phyloP scores from a whole-genome alignment of 2,797 vertebrate species.

The Sebastes itinus region DNA sequence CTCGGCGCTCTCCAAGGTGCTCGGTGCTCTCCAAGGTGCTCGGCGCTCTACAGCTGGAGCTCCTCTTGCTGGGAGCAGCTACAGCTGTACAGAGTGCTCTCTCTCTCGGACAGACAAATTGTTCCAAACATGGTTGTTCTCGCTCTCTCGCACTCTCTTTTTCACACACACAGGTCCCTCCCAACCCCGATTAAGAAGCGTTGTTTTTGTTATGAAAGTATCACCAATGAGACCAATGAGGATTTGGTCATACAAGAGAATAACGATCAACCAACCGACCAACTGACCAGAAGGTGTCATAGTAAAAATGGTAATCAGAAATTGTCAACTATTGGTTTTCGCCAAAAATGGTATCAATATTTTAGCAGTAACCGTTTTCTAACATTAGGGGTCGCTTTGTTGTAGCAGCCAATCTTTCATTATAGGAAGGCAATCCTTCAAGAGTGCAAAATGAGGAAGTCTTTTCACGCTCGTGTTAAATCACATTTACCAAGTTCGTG shows the following conservation, averaged over 20 bases:
- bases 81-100: not conserved
- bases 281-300: not conserved
- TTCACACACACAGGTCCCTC: not conserved
- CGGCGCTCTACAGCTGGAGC: no score
- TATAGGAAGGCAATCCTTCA: not conserved
- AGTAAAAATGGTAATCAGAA: no score
- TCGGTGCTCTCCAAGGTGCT: no score
- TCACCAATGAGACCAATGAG: not conserved
- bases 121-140: not conserved
- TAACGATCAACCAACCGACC: not conserved
- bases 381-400: slow-evolving; percentile 7
- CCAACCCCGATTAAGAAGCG: not conserved
- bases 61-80: no score
- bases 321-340: not conserved
- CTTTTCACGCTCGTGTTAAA: slow-evolving; percentile 3
- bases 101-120: not conserved
- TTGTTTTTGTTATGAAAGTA: not conserved
- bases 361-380: not conserved
- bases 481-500: not conserved
- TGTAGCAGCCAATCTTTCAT: not conserved
- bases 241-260: not conserved
- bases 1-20: no score
- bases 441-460: not conserved
- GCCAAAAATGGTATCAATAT: not conserved
- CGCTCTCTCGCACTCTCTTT: not conserved